Conservation (phyloP, 2,888 invertebrate genomes). For the Pycnomerus fuliginosus region DNA sequence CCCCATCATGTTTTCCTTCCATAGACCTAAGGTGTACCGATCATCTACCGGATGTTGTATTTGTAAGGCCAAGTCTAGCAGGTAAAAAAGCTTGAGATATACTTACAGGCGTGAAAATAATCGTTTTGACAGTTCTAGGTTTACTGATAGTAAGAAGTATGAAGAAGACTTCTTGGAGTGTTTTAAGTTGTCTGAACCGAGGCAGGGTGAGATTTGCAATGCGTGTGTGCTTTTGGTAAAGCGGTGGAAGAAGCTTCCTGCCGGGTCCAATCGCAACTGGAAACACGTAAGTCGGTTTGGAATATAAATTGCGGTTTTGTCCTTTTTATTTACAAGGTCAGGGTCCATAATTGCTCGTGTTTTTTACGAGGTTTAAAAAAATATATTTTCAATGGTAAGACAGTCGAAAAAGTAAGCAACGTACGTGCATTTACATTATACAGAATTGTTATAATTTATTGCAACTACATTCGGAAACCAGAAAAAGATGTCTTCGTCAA, state of each 20-base stretch:
- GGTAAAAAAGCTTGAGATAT: constrained; percentile 50
- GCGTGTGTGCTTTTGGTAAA: constrained; percentile 83
- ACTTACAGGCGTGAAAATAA: background rate
- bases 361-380: too few species aligned
- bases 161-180: constrained; percentile 79
- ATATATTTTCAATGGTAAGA: too few species aligned
- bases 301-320: too few species aligned
- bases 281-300: constrained; percentile 65
- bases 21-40: constrained; percentile 82
- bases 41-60: constrained; percentile 83
- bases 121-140: constrained; percentile 64
- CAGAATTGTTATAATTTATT: too few species aligned
- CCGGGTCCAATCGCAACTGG: constrained; percentile 73
- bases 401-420: too few species aligned
- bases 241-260: constrained; percentile 74
- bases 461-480: too few species aligned
- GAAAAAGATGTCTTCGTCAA: too few species aligned
- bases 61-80: constrained; percentile 83
- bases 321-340: too few species aligned
- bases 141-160: constrained; percentile 81
- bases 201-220: constrained; percentile 83
- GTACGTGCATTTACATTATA: too few species aligned
- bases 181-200: constrained; percentile 70
- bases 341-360: too few species aligned
- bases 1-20: constrained; percentile 80